Evolutionary conservation across 2,888 invertebrate genomes (phyloP), one percentile per base, ranked within the genome.

Genomic region (Erpobdella octoculata): DNA sequence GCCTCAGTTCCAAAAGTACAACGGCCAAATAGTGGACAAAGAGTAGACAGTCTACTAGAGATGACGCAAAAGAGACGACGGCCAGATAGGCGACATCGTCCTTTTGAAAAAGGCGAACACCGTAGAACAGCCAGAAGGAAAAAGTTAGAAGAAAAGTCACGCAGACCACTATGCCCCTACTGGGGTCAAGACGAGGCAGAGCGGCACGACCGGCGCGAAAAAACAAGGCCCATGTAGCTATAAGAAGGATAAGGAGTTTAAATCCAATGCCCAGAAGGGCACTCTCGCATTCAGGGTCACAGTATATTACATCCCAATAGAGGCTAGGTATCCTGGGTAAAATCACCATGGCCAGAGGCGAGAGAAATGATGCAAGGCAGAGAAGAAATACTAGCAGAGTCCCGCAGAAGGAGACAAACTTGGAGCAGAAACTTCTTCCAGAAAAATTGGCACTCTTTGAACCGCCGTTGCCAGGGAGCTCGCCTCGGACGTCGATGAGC

Each of bases 51-150:
- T 97, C 96, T 0, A 93, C 89, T 79, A 95, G 88, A 81, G 92
- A 93, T 28, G 91, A 90, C 33, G 95, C 92, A 80, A 93, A 97
- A 71, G 90, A 89, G 33, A 96, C 94, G 79, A 96, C 86, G 5
- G 21, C 58, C 33, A 53, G 25, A 33, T 71, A 71, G 21, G 79
- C 77, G 12, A 70, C 71, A 31, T 78, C 76, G 21, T 79, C 79
- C 71, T 83, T 81, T 71, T 85, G 83, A 73, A 85, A 79, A 61
- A 87, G 84, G 84, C 96, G 92, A 68, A 96, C 94, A 78, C 92
- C 89, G 83, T 96, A 98, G 85, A 98, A 98, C 25, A 98, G 86
- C 97, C 98, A 98, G 85, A 93, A 97, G 4, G 95, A 91, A 84
- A 96, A 93, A 75, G 91, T 91, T 82, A 95, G 91, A 18, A 98